Base-by-base conservation (phyloP, 30 jellyfish, hydroid and myxozoan genomes). In the Rhopilema esculentum region DNA sequence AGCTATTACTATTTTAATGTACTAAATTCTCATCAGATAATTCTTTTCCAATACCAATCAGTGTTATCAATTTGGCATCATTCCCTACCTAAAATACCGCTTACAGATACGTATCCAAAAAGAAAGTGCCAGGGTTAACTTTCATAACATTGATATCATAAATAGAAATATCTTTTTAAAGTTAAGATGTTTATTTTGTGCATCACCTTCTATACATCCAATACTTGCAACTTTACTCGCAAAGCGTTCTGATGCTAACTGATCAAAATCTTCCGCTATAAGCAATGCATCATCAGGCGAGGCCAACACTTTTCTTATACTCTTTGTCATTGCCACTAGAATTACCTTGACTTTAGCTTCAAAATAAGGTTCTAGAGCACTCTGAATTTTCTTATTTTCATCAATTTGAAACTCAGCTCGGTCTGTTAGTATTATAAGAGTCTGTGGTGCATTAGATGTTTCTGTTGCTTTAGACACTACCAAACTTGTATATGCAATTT, bases 191-290 rank as follows among this genome's bases (percentile, higher is more conserved):
- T 12, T 40, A 12, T 12, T 40, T 40, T 2, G 29, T n/a, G 6
- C 8, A 6, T 33, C 29, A 71, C 82, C 82, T 71, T 63, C 65
- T 65, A 27, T 31, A 30, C 82, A 71, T 27, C 65, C 82, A 18
- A 65, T 28, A 27, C 66, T 61, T 22, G 82, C 82, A 29, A 71
- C 82, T 71, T 17, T 8, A 29, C 49, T 71, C 29, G 66, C 19
- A 71, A 71, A 71, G 24, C 24, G 23, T 6, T 71, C 28, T 6
- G 82, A 71, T 16, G 23, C 31, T 28, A 88, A 84, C 16, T 68
- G 16, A 50, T 88, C 88, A 69, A 88, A 80, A 16, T 83, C 49
- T 22, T 91, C 81, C 22, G 92, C 96, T 33, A 49, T 22, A 67
- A 40, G 77, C 0, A 75, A 76, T 72, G 52, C 74, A 4, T 52